A percentile compares a stretch with the other conserved stretches of the same genome.
Conservation (phyloP, 1,140 invertebrate species). For the Drosophila punjabiensis region DNA sequence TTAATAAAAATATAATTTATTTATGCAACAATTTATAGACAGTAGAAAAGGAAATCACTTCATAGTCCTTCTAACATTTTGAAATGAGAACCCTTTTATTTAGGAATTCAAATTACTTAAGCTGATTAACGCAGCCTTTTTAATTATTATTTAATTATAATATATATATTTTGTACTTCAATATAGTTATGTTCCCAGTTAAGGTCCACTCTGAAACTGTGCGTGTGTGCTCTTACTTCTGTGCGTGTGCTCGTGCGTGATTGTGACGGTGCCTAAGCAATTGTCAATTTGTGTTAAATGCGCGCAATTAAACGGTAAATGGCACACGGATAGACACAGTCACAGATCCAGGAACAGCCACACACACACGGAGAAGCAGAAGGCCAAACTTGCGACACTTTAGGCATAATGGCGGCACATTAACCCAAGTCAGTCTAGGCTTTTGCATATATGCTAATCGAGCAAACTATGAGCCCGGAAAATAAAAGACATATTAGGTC, state of each 20-base stretch:
- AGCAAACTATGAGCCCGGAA: neutral
- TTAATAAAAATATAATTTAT: neutral
- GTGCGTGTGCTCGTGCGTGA: slow-evolving; percentile 38
- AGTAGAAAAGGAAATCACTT: neutral
- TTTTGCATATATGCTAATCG: slow-evolving; percentile 53
- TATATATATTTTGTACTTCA: neutral
- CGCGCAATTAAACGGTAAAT: slow-evolving; percentile 76
- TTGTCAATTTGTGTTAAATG: slow-evolving; percentile 78
- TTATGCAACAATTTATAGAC: too few species aligned
- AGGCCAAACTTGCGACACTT: slow-evolving; percentile 25
- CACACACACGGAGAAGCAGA: neutral
- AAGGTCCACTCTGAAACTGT: slow-evolving; percentile 13
- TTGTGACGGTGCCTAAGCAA: slow-evolving; percentile 55
- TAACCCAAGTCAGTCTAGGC: slow-evolving; percentile 54
- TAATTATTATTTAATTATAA: neutral
- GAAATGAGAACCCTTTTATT: too few species aligned
- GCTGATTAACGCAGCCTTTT: too few species aligned
- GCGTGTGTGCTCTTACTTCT: neutral
- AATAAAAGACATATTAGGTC: slow-evolving; percentile 28
- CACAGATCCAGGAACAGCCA: slow-evolving; percentile 14
- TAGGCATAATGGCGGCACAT: slow-evolving; percentile 61
- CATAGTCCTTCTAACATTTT: neutral
- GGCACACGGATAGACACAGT: slow-evolving; percentile 42
- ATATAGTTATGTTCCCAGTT: neutral
- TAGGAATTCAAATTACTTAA: too few species aligned